A percentile compares a stretch with the other conserved stretches of the same genome.
Evolutionary conservation across 2,888 invertebrate genomes (phyloP).

Genomic region (Fissipunctia ypsillon): DNA sequence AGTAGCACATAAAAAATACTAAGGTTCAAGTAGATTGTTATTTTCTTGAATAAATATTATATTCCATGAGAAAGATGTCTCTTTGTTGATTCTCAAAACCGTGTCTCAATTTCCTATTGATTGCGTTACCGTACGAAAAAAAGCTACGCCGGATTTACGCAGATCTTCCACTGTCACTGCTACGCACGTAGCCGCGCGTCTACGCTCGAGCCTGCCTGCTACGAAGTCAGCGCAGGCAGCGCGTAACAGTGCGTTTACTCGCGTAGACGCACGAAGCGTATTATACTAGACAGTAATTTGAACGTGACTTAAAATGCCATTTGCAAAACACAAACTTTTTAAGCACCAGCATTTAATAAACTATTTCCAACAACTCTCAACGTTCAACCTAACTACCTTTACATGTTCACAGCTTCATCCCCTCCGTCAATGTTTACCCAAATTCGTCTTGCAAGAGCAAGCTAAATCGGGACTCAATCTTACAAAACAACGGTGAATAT

Average conservation of each 20-base stretch:
- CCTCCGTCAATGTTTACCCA: slow-evolving; percentile 50
- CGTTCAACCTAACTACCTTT: slow-evolving; percentile 19
- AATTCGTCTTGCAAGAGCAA: slow-evolving; percentile 42
- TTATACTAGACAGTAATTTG: neutral
- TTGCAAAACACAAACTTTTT: neutral
- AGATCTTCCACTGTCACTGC: neutral
- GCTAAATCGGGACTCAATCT: slow-evolving; percentile 22
- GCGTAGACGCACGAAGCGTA: no score
- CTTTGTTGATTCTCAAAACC: neutral
- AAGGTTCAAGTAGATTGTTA: neutral
- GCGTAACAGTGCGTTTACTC: neutral
- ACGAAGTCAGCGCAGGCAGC: neutral
- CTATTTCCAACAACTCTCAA: neutral
- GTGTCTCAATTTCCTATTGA: neutral
- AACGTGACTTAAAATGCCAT: neutral
- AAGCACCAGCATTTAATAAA: slow-evolving; percentile 11
- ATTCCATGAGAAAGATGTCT: neutral
- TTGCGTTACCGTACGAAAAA: neutral
- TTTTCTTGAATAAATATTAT: neutral
- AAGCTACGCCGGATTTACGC: neutral
- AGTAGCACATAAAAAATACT: neutral
- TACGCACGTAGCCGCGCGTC: slow-evolving; percentile 5
- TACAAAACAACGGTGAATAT: slow-evolving; percentile 42
- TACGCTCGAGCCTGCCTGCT: slow-evolving; percentile 1
- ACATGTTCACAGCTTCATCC: slow-evolving; percentile 21